Percentiles rank a stretch among this genome's conserved stretches.
Evolutionary conservation across 2,113 vertebrate genomes (phyloP).

Genomic region (Epinephelus moara): DNA sequence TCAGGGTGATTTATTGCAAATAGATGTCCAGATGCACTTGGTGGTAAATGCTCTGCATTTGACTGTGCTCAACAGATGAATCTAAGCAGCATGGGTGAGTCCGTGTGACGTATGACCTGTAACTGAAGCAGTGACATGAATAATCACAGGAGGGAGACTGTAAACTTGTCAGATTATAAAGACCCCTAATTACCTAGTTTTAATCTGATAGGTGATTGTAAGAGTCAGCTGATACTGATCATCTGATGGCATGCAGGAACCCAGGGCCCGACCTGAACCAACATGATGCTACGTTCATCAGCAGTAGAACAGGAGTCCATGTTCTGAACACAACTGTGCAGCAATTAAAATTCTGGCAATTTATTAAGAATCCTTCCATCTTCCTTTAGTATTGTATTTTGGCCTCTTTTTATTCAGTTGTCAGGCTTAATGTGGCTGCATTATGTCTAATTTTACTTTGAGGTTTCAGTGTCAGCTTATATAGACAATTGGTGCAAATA

Average conservation of each 20-base stretch:
- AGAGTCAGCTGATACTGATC: conserved; percentile 53
- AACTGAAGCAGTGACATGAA: conserved; percentile 38
- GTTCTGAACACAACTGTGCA: conserved; percentile 3
- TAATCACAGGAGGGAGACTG: conserved; percentile 41
- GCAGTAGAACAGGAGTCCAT: neutral
- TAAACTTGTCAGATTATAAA: conserved; percentile 43
- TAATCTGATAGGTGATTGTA: conserved; percentile 46
- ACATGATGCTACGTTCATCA: neutral
- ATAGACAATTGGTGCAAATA: neutral
- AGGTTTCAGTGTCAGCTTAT: neutral
- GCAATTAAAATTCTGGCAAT: neutral
- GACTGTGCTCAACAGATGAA: conserved; percentile 8
- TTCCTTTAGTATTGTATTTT: neutral
- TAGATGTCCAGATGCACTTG: conserved; percentile 30
- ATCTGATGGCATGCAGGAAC: conserved; percentile 26
- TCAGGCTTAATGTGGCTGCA: neutral
- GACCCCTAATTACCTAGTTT: conserved; percentile 54
- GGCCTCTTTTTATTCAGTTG: neutral
- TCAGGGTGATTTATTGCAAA: conserved; percentile 35
- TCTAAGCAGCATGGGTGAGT: conserved; percentile 5
- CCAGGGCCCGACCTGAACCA: neutral
- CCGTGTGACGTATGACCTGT: neutral
- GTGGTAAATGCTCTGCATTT: conserved; percentile 14
- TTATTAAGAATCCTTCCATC: neutral
- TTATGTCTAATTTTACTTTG: conserved; percentile 6